phyloP scores from a whole-genome alignment of 2,797 vertebrate genomes.

The Notamacropus eugenii region DNA sequence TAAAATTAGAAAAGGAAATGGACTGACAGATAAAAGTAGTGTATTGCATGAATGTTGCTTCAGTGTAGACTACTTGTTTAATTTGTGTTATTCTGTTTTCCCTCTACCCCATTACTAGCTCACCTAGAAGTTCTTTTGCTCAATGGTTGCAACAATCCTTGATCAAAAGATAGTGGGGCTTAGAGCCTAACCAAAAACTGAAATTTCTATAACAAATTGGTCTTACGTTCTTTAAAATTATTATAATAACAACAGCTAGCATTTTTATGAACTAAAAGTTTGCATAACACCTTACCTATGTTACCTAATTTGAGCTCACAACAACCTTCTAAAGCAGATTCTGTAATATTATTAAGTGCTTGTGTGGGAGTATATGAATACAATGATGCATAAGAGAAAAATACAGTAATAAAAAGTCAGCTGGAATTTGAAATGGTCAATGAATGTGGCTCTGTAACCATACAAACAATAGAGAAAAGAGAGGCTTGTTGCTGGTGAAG shows the following conservation, averaged over 20 bases:
- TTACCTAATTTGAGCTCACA: background rate
- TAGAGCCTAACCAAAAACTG: slow-evolving; percentile 41
- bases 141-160: background rate
- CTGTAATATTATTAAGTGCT: slow-evolving; percentile 74
- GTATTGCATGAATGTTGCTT: background rate
- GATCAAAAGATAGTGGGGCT: slow-evolving; percentile 10
- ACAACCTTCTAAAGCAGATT: slow-evolving; percentile 20
- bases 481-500: background rate
- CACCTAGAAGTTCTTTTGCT: background rate
- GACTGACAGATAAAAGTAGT: background rate
- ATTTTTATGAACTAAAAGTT: background rate
- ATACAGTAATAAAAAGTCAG: slow-evolving; percentile 51
- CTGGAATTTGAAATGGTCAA: slow-evolving; percentile 61
- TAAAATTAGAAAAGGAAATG: background rate
- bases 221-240: slow-evolving; percentile 43
- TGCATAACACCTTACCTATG: background rate
- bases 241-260: background rate
- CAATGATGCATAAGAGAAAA: slow-evolving; percentile 68
- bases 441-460: background rate
- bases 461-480: slow-evolving; percentile 17
- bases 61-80: background rate
- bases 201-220: slow-evolving; percentile 70
- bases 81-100: background rate
- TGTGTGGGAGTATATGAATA: slow-evolving; percentile 54
- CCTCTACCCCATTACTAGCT: background rate